A percentile compares a stretch with the other conserved stretches of the same genome.
These are phyloP conservation scores for Eupristina koningsbergeri DNA, from an alignment of 1,140 invertebrate species.

Conservation along the genomic window DNA sequence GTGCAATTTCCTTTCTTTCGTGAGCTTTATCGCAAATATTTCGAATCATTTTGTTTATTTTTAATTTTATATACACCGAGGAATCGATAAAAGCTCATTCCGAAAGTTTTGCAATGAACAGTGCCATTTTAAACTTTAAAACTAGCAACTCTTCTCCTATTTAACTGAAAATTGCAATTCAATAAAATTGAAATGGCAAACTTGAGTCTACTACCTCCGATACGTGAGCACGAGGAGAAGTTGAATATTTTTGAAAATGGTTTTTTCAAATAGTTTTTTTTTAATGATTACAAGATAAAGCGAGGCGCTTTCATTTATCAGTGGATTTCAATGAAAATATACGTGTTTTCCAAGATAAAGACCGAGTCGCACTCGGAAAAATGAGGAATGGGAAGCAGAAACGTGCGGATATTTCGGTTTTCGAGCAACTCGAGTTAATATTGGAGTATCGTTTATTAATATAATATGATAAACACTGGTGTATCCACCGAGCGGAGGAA, in stretches of 20 bases:
- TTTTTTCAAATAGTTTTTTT: too few species aligned
- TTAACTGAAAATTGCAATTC: neutral
- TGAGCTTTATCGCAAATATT: neutral
- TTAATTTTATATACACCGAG: neutral
- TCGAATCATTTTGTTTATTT: too few species aligned
- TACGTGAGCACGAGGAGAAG: too few species aligned
- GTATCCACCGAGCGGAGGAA: neutral
- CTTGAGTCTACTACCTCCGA: neutral
- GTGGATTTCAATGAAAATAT: too few species aligned
- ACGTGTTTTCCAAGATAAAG: too few species aligned
- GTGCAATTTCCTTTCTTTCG: neutral
- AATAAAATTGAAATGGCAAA: neutral
- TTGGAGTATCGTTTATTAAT: neutral
- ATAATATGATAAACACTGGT: neutral
- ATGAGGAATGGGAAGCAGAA: neutral
- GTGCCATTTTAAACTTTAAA: neutral
- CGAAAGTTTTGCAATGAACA: neutral
- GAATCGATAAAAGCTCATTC: neutral
- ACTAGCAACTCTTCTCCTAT: neutral
- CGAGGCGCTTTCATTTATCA: too few species aligned
- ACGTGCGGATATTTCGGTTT: neutral
- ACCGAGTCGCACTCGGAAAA: neutral
- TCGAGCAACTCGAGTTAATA: neutral
- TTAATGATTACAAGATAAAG: too few species aligned
- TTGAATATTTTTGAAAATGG: too few species aligned